These are phyloP conservation scores for Stenolophus ochropezus DNA, from an alignment of 2,888 invertebrate species.

Conservation along the genomic window DNA sequence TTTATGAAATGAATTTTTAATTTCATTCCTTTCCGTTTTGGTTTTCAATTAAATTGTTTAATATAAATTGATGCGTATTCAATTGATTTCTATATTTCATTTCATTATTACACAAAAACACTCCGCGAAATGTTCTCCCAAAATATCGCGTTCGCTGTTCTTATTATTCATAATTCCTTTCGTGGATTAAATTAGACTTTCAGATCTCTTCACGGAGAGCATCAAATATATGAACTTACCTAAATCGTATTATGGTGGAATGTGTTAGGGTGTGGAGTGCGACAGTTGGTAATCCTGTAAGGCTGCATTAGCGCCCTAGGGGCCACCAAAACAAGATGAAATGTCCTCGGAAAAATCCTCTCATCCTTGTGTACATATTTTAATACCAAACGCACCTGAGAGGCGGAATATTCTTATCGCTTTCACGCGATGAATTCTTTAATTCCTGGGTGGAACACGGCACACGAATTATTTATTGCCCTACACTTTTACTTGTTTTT, in stretches of 20 bases:
- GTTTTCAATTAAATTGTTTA: constrained; percentile 30
- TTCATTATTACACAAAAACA: background rate
- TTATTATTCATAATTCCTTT: background rate
- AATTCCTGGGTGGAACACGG: too few relatives aligned
- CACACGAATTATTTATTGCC: too few relatives aligned
- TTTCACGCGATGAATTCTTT: too few relatives aligned
- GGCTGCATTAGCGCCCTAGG: constrained; percentile 25
- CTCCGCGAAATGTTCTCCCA: background rate
- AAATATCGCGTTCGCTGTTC: background rate
- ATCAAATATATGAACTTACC: constrained; percentile 34
- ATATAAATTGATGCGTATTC: constrained; percentile 26
- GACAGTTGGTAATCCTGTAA: constrained; percentile 50
- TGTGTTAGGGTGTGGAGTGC: constrained; percentile 24
- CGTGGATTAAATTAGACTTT: background rate
- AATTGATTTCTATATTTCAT: constrained; percentile 6
- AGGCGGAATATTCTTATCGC: too few relatives aligned
- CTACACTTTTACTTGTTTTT: too few relatives aligned
- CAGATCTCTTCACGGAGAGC: background rate
- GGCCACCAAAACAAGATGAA: constrained; percentile 35
- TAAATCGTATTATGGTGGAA: constrained; percentile 30
- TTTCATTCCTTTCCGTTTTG: constrained; percentile 15
- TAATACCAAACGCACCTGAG: constrained; percentile 9
- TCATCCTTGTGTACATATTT: constrained; percentile 7
- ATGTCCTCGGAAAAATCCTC: constrained; percentile 1
- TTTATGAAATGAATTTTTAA: constrained; percentile 43